Evolutionary conservation across 2,888 invertebrate species (phyloP), one percentile per base, ranked within the genome.

Genomic region (Parnassius mnemosyne): DNA sequence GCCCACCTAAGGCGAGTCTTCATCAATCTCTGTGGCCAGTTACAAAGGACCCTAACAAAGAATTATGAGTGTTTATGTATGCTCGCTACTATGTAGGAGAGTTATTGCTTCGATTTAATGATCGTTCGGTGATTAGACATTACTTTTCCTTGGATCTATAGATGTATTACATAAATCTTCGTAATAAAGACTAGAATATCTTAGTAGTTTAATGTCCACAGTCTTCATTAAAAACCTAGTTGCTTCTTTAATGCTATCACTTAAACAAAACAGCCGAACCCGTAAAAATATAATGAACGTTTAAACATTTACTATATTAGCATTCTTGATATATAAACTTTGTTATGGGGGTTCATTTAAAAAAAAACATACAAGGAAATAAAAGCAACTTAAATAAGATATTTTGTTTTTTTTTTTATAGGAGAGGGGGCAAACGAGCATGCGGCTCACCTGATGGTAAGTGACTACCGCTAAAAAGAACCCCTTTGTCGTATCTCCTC

Each of bases 21-120:
- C 89, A 89, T 90, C 88, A 90, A 90, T 90, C 90, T 87, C 79
- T 61, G 71, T 76, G 76, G 72, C 73, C 80, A 78, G 79, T 77
- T 83, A 86, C 86, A 85, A 87, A 85, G 83, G 83, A 85, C 77
- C 82, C 78, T 77, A 83, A 84, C 83, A 83, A 86, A 87, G 88
- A 90, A 82, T 89, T 88, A 90, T 87, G 79, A 80, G 76, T 81
- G 80, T 85, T 84, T 85, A 86, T 84, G 80, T 80, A 80, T 77
- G 76, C 72, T 72, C 74, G 85, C 86, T 86, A 91, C 90, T 90
- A 90, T 89, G 90, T 91, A 82, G 80, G 69, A 78, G 83, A 85
- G 81, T 88, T 89, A 90, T 85, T 84, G 80, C 88, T 84, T 83
- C 77, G 78, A 81, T 89, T 90, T 90, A 89, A 90, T 87, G 87